A percentile compares a stretch with the other conserved stretches of the same genome.
Conservation (phyloP, 2,797 vertebrate genomes). For the Sylvia borin region DNA sequence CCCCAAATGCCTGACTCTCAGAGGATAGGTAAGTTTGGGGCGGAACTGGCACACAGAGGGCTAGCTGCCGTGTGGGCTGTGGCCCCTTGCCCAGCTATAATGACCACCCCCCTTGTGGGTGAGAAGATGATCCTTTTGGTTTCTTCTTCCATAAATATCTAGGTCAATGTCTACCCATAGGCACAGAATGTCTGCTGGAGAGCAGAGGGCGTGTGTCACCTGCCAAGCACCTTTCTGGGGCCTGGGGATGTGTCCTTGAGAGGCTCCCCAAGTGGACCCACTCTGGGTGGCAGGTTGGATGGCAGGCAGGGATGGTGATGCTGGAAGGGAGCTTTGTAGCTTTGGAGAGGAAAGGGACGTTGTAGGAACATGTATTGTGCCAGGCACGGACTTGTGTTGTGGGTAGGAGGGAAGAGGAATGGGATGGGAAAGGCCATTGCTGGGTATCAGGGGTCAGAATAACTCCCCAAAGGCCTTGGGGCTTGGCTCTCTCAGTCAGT, state of each 20-base stretch:
- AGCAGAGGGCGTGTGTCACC: not conserved
- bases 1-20: not conserved
- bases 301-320: not conserved
- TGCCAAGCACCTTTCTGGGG: not conserved
- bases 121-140: not conserved
- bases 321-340: not conserved
- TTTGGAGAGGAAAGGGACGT: not conserved
- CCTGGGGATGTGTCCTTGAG: accelerated
- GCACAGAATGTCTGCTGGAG: not conserved
- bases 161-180: accelerated
- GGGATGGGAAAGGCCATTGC: not conserved
- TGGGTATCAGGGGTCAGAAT: not conserved
- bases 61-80: not conserved
- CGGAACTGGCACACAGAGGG: accelerated
- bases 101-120: not conserved
- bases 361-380: too few relatives aligned
- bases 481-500: not conserved
- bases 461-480: too few relatives aligned
- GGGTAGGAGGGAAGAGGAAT: not conserved
- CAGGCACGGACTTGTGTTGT: not conserved
- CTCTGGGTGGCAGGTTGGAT: not conserved
- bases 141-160: not conserved
- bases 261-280: not conserved
- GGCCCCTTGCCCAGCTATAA: not conserved
- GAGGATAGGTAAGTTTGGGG: not conserved